Evolutionary conservation across 2,888 invertebrate species (phyloP), one percentile per base, ranked within the genome.

Genomic region (Sminthurinus aureus): DNA sequence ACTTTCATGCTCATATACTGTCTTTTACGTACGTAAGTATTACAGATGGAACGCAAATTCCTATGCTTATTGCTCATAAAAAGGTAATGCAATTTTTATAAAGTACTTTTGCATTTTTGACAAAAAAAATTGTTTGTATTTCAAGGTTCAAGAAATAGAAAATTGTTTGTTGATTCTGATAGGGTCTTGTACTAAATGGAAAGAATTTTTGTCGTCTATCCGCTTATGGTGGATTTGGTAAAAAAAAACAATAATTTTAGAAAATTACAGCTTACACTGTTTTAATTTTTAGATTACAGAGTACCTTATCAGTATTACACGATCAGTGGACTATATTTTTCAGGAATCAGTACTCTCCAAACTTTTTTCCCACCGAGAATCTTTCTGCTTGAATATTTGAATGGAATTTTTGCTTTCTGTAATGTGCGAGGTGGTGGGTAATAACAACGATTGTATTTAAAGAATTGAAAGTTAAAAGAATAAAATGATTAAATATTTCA

Each of bases 391-490:
- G 95, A 97, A 89, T 94, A 96, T 89, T 94, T 98, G 87, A 93
- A 94, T 90, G 98, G 98, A 0, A 93, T 98, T 81, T 93, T 96
- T 86, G 98, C 97, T 20, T 93, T 97, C 87, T 95, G 98, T 50
- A 99, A 99, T 91, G 94, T 99, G 81, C 93, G 99, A 78, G 99
- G 99, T 81, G 99, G 99, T 89, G 98, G 98, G 96, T 96, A 90
- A 91, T n/a, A n/a, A n/a, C n/a, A n/a, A n/a, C n/a, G n/a, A n/a
- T n/a, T n/a, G n/a, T n/a, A n/a, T n/a, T n/a, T n/a, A n/a, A n/a
- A n/a, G n/a, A n/a, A n/a, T n/a, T n/a, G n/a, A n/a, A n/a, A n/a
- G n/a, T n/a, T n/a, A n/a, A n/a, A n/a, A n/a, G n/a, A n/a, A n/a
- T n/a, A n/a, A n/a, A n/a, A n/a, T n/a, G n/a, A n/a, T n/a, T n/a